Conservation (phyloP, 2,113 vertebrate genomes). For the Hippocampus zosterae region DNA sequence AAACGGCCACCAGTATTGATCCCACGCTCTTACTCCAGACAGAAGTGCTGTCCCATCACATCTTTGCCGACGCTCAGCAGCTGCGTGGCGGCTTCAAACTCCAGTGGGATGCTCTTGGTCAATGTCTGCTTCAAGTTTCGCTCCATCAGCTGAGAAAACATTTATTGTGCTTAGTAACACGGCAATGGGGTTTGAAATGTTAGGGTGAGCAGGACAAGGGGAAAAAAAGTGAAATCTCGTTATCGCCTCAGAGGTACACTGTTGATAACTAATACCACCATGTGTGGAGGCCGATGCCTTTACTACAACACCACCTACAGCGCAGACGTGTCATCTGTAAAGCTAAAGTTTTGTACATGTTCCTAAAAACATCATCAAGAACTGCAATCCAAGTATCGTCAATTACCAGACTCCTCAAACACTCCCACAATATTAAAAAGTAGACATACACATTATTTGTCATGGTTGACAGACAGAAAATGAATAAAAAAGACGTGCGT, state of each 20-base stretch:
- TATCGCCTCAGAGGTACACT: too few relatives aligned
- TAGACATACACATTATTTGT: not conserved
- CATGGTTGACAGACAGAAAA: not conserved
- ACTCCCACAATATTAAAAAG: not conserved
- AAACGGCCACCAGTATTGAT: not conserved
- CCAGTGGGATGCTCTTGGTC: slow-evolving; percentile 71
- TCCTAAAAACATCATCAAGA: too few relatives aligned
- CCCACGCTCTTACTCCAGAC: slow-evolving; percentile 58
- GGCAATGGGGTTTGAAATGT: not conserved
- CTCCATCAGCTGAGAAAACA: slow-evolving; percentile 81
- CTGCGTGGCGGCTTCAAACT: slow-evolving; percentile 78
- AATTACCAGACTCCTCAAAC: too few relatives aligned
- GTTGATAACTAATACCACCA: not conserved
- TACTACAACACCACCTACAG: too few relatives aligned
- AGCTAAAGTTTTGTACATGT: not conserved
- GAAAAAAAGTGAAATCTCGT: not conserved
- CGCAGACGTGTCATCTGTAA: not conserved
- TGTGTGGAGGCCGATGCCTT: not conserved
- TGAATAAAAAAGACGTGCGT: not conserved
- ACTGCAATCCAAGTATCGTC: too few relatives aligned
- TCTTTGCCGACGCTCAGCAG: slow-evolving; percentile 75
- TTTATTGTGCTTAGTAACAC: not conserved
- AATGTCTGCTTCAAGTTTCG: slow-evolving; percentile 78
- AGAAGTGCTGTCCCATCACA: slow-evolving; percentile 79
- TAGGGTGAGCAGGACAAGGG: not conserved